Evolutionary conservation across 1,140 invertebrate genomes (phyloP).

Genomic region (Carposina sasakii): DNA sequence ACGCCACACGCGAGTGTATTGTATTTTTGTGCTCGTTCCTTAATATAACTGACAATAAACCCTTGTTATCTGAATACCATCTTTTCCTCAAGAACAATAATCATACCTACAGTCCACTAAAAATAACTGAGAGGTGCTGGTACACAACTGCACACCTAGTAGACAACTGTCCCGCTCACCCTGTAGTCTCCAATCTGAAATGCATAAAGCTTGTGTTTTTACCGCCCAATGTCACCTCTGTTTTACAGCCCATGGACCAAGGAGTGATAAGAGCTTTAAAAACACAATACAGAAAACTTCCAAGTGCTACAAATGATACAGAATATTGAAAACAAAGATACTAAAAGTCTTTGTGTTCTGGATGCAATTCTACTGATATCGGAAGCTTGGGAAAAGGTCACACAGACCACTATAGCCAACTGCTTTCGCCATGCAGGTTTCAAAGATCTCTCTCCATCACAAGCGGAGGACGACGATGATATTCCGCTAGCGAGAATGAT

Average conservation of each 20-base stretch:
- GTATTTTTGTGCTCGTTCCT: no score
- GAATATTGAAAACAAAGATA: constrained; percentile 12
- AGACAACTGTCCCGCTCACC: constrained; percentile 26
- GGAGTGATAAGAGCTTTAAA: constrained; percentile 21
- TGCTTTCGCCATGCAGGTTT: constrained; percentile 25
- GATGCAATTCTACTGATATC: constrained; percentile 23
- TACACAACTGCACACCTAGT: no score
- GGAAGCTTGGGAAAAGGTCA: constrained; percentile 20
- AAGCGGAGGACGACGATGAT: constrained; percentile 22
- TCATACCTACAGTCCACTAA: no score
- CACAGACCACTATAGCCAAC: constrained; percentile 19
- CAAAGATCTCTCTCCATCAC: constrained; percentile 26
- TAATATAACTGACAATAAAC: no score
- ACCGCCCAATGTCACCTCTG: constrained; percentile 16
- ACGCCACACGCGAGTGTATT: no score
- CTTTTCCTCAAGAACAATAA: no score
- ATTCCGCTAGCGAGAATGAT: constrained; percentile 22
- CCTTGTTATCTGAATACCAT: no score
- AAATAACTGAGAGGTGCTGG: no score
- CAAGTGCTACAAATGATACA: constrained; percentile 19
- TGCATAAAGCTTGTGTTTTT: constrained; percentile 21
- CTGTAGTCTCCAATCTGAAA: constrained; percentile 13
- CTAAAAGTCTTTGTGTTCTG: constrained; percentile 12
- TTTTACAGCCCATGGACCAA: constrained; percentile 21
- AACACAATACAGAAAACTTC: constrained; percentile 18